These are phyloP conservation scores for Caranx melampygus DNA, from an alignment of 2,113 vertebrate species.

Conservation along the genomic window DNA sequence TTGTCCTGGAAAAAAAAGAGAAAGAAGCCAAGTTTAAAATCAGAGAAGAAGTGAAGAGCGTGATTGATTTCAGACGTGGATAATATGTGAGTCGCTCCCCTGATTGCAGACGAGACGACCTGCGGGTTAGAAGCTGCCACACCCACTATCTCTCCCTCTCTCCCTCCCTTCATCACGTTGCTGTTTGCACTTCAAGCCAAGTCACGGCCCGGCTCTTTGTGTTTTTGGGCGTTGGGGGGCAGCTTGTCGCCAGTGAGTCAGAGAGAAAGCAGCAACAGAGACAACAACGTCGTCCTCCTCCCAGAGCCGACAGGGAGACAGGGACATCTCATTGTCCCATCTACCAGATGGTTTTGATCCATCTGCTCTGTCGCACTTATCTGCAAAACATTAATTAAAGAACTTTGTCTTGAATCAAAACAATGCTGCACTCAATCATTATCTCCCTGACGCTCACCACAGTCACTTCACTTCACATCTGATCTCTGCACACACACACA, in stretches of 20 bases:
- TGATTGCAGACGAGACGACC: slow-evolving; percentile 20
- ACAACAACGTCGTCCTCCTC: slow-evolving; percentile 20
- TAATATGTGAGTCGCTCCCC: background rate
- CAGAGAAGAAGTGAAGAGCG: background rate
- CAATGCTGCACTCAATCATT: slow-evolving; percentile 1
- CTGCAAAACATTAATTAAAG: slow-evolving; percentile 14
- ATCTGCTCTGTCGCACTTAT: background rate
- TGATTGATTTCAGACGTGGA: slow-evolving; percentile 4
- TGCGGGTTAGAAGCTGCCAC: slow-evolving; percentile 15
- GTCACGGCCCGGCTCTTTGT: background rate
- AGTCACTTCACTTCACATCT: background rate
- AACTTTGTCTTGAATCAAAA: slow-evolving; percentile 15
- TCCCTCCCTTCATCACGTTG: background rate
- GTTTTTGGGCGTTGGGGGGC: background rate
- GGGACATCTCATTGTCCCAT: background rate
- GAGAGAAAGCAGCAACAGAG: slow-evolving; percentile 24
- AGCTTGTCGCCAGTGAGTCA: slow-evolving; percentile 32
- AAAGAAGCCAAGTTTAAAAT: background rate
- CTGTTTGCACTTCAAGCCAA: background rate
- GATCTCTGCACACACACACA: background rate
- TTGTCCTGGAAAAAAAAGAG: background rate
- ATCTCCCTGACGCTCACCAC: background rate
- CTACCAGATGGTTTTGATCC: slow-evolving; percentile 18
- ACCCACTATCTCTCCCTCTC: background rate
- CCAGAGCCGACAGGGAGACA: slow-evolving; percentile 9